A percentile compares a stretch with the other conserved stretches of the same genome.
These are phyloP conservation scores for Proales similis DNA, from an alignment of 1,140 invertebrate genomes.

Conservation along the genomic window DNA sequence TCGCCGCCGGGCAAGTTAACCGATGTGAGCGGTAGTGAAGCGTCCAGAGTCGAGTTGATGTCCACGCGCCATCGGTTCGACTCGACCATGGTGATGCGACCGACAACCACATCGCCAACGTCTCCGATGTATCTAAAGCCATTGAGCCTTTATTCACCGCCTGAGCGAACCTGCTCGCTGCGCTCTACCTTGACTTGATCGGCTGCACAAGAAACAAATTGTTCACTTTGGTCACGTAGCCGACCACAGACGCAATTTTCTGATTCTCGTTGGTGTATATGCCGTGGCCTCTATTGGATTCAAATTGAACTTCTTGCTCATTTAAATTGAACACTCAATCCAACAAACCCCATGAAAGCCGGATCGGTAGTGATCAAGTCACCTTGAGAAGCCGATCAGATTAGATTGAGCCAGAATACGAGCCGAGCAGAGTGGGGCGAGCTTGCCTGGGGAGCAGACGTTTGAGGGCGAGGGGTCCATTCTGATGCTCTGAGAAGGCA, in stretches of 20 bases:
- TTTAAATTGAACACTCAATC: neutral
- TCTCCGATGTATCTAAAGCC: conserved; percentile 68
- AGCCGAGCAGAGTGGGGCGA: no score
- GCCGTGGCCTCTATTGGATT: conserved; percentile 71
- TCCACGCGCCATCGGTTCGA: conserved; percentile 91
- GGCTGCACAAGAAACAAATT: conserved; percentile 83
- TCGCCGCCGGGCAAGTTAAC: conserved; percentile 95
- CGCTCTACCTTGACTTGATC: conserved; percentile 66
- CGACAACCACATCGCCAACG: conserved; percentile 92
- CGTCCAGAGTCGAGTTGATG: conserved; percentile 74
- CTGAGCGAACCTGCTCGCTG: conserved; percentile 1
- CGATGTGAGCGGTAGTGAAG: conserved; percentile 76
- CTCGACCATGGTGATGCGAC: conserved; percentile 72
- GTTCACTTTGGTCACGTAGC: conserved; percentile 84
- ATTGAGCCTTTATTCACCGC: no score
- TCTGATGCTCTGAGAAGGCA: no score
- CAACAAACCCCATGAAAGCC: conserved; percentile 13
- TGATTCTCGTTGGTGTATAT: conserved; percentile 64
- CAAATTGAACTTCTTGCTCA: neutral
- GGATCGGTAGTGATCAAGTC: conserved; percentile 36
- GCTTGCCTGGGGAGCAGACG: no score
- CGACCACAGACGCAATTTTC: conserved; percentile 81
- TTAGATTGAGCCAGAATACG: no score
- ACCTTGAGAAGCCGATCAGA: neutral
- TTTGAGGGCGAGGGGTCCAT: no score